Base-by-base conservation (phyloP, 2,113 vertebrate species). In the Petromus typicus region DNA sequence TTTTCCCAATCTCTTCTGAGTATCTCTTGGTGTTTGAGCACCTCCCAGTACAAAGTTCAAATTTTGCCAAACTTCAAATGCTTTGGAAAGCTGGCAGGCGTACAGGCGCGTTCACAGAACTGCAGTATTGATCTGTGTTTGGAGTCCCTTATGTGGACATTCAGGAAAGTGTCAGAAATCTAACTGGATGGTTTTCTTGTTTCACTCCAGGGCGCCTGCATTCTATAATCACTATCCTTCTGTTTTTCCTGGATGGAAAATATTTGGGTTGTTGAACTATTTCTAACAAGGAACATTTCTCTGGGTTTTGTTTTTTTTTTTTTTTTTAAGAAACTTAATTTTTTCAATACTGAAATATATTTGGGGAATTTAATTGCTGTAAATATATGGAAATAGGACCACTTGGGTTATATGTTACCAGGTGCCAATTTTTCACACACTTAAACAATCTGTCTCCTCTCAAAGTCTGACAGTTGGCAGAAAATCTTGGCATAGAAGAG, bases 401-500 rank as follows among this genome's bases (percentile, higher is more conserved):
- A 66, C 82, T 86, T 82, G 79, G 78, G 67, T 96, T 89, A 78
- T 67, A 69, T 79, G 79, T 75, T 79, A 57, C 89, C 80, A 71
- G 94, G 76, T 92, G 91, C 92, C 89, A 89, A 40, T 40, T 89
- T 95, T 84, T 92, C 54, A 23, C 14, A 5, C 43, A 40, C 80
- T 95, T 71, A 17, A 92, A 80, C 93, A 86, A 85, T 96, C 95
- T 95, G 93, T 95, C 91, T 96, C 48, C 86, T 93, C 92, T 93
- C 95, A 92, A 94, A 95, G 67, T 90, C 25, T 96, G 89, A 96
- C 91, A 96, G 94, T 93, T 95, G 94, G 96, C 91, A 96, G 93
- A 59, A 86, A 94, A 48, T 61, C 83, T 45, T 22, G 56, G 43
- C 93, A 94, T 78, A 93, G 75, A 91, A 96, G 40, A 80, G 79